Evolutionary conservation across 2,113 vertebrate species (phyloP).

Genomic region (Mustela lutreola): DNA sequence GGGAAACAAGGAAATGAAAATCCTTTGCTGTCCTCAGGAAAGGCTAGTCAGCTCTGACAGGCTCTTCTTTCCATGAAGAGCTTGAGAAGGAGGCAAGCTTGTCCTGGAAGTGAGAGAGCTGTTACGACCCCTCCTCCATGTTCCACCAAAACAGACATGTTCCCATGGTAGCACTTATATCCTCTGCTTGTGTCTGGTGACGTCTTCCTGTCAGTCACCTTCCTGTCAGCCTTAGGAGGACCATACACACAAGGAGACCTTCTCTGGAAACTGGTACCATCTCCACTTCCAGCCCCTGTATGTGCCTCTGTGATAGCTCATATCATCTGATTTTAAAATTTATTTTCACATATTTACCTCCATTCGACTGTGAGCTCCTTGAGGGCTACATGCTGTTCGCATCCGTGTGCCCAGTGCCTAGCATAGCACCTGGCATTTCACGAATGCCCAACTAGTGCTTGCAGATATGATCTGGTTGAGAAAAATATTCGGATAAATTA

Average conservation of each 20-base stretch:
- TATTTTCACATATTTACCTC: background rate
- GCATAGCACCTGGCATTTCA: background rate
- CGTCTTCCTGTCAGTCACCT: background rate
- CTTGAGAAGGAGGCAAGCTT: background rate
- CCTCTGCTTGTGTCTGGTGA: background rate
- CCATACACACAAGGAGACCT: background rate
- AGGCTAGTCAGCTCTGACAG: background rate
- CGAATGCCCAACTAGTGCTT: too few species aligned
- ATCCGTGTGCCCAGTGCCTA: background rate
- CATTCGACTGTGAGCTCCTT: background rate
- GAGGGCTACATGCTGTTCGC: background rate
- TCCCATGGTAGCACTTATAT: background rate
- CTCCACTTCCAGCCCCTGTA: background rate
- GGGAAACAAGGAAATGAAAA: background rate
- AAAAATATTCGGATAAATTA: background rate
- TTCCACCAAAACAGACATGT: background rate
- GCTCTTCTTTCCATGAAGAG: background rate
- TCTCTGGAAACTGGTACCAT: background rate
- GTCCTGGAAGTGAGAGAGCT: background rate
- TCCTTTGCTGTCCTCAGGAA: background rate
- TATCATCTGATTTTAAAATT: background rate
- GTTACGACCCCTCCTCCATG: background rate
- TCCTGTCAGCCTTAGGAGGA: background rate
- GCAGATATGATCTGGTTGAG: background rate
- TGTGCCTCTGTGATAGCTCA: background rate